Percentiles rank a stretch among this genome's conserved stretches.
phyloP scores from a whole-genome alignment of 2,888 invertebrate species.

The Laspeyria flexula region DNA sequence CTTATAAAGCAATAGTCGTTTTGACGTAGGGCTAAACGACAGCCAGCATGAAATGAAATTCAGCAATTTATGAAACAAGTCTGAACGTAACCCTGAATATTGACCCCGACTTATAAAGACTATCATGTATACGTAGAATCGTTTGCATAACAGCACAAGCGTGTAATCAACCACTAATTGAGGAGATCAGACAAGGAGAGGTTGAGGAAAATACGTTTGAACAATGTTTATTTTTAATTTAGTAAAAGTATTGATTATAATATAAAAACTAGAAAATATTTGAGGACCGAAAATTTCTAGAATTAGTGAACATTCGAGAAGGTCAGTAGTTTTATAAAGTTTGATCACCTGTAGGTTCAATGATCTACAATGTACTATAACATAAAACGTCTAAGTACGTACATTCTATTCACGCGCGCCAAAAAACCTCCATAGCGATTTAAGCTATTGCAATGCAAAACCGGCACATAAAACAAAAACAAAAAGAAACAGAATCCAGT shows the following conservation, averaged over 20 bases:
- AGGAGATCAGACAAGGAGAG: slow-evolving; percentile 58
- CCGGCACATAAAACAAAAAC: slow-evolving; percentile 8
- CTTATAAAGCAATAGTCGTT: slow-evolving; percentile 7
- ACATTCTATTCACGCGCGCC: slow-evolving; percentile 10
- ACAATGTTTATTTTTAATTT: neutral
- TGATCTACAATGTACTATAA: slow-evolving; percentile 51
- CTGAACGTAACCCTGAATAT: slow-evolving; percentile 3
- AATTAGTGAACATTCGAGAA: slow-evolving; percentile 35
- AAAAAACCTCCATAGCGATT: too few species aligned
- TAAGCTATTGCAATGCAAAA: slow-evolving; percentile 4
- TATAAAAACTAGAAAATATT: neutral
- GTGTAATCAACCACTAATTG: slow-evolving; percentile 38
- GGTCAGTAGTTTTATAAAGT: slow-evolving; percentile 48
- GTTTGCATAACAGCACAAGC: slow-evolving; percentile 25
- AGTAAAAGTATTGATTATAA: neutral
- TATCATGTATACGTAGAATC: slow-evolving; percentile 16
- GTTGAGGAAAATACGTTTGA: slow-evolving; percentile 60
- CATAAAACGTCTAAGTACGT: slow-evolving; percentile 4
- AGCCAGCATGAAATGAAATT: neutral
- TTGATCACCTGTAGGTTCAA: slow-evolving; percentile 63
- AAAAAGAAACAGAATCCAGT: slow-evolving; percentile 22
- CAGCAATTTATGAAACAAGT: neutral
- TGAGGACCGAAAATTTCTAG: neutral
- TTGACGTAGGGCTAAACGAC: neutral
- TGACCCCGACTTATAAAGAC: slow-evolving; percentile 8